Conservation (phyloP, 2,113 vertebrate genomes). For the Pampusana beccarii region DNA sequence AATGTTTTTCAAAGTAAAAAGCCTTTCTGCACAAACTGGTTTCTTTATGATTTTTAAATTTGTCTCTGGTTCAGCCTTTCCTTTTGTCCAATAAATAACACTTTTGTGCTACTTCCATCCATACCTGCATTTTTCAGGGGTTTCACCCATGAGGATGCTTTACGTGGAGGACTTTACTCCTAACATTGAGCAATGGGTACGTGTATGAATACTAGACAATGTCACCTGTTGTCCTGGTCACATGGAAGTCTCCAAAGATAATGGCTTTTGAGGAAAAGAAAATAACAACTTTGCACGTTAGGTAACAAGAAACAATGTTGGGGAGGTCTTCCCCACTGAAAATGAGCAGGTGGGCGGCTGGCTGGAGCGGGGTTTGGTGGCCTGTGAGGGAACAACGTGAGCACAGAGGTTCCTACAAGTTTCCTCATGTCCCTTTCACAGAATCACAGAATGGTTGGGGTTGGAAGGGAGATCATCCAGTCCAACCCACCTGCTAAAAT, state of each 20-base stretch:
- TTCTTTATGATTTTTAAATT: not conserved
- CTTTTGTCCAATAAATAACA: not conserved
- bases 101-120: not conserved
- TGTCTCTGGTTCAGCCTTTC: not conserved
- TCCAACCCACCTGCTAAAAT: too few relatives aligned
- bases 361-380: accelerated
- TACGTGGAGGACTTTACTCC: accelerated
- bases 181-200: not conserved
- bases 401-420: not conserved
- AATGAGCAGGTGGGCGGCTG: not conserved
- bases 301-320: not conserved
- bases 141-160: not conserved
- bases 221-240: not conserved
- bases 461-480: too few relatives aligned
- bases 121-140: not conserved
- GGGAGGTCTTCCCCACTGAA: not conserved
- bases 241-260: not conserved
- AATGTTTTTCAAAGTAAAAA: conserved; percentile 52
- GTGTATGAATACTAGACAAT: not conserved
- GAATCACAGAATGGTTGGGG: too few relatives aligned
- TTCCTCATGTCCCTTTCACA: not conserved
- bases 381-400: accelerated
- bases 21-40: not conserved
- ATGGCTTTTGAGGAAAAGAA: not conserved
- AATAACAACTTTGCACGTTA: not conserved